Percentiles rank a stretch among this genome's conserved stretches.
Evolutionary conservation across 2,888 invertebrate species (phyloP).

Genomic region (Listrodromus nycthemerus): DNA sequence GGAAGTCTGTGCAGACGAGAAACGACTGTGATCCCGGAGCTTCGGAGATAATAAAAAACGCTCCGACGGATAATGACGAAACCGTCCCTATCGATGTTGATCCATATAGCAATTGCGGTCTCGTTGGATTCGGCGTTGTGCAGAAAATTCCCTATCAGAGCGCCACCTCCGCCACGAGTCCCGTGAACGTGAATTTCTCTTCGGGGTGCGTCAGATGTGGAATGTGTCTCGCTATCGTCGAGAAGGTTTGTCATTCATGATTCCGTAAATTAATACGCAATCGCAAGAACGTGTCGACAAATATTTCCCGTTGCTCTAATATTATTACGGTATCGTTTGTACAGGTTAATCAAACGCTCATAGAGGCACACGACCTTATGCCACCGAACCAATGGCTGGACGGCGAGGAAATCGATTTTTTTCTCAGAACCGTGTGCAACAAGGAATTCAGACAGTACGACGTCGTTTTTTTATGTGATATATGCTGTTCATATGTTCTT

Average conservation of each 20-base stretch:
- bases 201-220: constrained; percentile 81
- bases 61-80: not conserved
- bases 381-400: constrained; percentile 68
- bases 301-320: not conserved
- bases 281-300: not conserved
- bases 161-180: constrained; percentile 42
- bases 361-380: constrained; percentile 73
- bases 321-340: not conserved
- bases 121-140: constrained; percentile 71
- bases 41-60: not conserved
- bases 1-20: constrained; percentile 34
- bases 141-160: constrained; percentile 76
- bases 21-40: constrained; percentile 38
- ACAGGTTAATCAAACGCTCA: constrained; percentile 79
- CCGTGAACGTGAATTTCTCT: constrained; percentile 74
- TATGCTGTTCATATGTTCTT: not conserved
- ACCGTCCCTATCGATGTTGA: constrained; percentile 42
- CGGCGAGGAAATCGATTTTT: constrained; percentile 69
- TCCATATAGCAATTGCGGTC: constrained; percentile 71
- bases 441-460: constrained; percentile 77
- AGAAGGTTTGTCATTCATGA: constrained; percentile 73
- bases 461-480: not conserved
- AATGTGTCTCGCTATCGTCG: constrained; percentile 78
- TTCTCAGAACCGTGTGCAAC: constrained; percentile 76
- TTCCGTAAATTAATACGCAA: not conserved